A percentile compares a stretch with the other conserved stretches of the same genome.
phyloP scores from a whole-genome alignment of 1,140 invertebrate genomes.

The Danaus melanippus region DNA sequence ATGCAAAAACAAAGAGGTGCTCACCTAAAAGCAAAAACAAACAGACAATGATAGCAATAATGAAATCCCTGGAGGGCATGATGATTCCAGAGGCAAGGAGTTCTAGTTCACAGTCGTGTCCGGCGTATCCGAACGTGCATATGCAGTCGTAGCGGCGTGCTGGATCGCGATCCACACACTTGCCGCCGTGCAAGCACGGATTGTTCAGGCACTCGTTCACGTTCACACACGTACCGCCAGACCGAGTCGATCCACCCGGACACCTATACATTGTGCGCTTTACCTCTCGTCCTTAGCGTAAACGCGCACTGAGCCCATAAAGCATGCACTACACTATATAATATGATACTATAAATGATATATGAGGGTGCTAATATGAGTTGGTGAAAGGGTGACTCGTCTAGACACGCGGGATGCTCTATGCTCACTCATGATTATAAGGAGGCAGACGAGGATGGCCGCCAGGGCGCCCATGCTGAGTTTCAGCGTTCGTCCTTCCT shows the following conservation, averaged over 20 bases:
- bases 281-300: conserved; percentile 30
- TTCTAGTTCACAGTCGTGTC: conserved; percentile 84
- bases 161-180: conserved; percentile 79
- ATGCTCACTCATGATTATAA: conserved; percentile 93
- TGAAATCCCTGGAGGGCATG: conserved; percentile 86
- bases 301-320: conserved; percentile 56
- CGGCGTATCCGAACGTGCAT: conserved; percentile 83
- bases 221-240: conserved; percentile 78
- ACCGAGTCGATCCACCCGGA: conserved; percentile 77
- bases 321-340: conserved; percentile 58
- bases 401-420: conserved; percentile 38
- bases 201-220: conserved; percentile 81
- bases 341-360: conserved; percentile 39
- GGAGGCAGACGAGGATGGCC: conserved; percentile 93
- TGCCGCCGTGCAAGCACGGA: conserved; percentile 83
- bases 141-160: conserved; percentile 82
- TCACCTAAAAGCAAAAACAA: conserved; percentile 84
- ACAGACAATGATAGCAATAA: conserved; percentile 85
- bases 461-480: conserved; percentile 94
- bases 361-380: conserved; percentile 42
- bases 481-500: conserved; percentile 93
- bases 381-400: conserved; percentile 40
- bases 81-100: conserved; percentile 82
- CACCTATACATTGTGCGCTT: conserved; percentile 74
- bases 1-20: conserved; percentile 68